These are phyloP conservation scores for Masnerella sp. DNA, from an alignment of 2,888 invertebrate species.

Conservation along the genomic window DNA sequence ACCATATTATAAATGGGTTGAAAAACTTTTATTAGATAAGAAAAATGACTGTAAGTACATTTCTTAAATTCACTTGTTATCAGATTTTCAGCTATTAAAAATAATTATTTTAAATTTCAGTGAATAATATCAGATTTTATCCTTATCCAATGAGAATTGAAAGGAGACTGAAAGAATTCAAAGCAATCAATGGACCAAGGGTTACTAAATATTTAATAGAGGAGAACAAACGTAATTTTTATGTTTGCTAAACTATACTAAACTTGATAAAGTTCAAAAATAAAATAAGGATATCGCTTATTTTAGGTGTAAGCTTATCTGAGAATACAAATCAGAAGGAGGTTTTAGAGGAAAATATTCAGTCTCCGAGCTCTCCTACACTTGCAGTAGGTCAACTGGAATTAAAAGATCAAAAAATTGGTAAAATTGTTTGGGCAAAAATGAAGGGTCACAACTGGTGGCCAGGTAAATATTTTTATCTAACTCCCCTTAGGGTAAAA, in stretches of 20 bases:
- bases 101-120: conserved; percentile 34
- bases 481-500: neutral
- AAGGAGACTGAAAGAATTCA: conserved; percentile 63
- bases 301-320: neutral
- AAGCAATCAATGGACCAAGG: conserved; percentile 61
- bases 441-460: conserved; percentile 71
- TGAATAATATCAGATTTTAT: conserved; percentile 66
- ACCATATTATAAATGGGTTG: conserved; percentile 69
- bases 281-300: neutral
- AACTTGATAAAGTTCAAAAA: neutral
- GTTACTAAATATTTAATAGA: conserved; percentile 64
- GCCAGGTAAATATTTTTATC: conserved; percentile 67
- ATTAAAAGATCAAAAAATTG: conserved; percentile 70
- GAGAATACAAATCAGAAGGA: neutral
- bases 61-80: neutral
- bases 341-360: neutral
- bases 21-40: conserved; percentile 60
- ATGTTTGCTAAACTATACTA: neutral
- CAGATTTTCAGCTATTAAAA: too few species aligned
- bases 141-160: conserved; percentile 69
- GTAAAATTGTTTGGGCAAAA: conserved; percentile 72
- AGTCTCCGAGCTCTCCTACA: neutral
- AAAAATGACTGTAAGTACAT: conserved; percentile 62
- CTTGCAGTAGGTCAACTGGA: conserved; percentile 63
- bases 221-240: conserved; percentile 55